A percentile compares a stretch with the other conserved stretches of the same genome.
Conservation (phyloP, 2,113 vertebrate species). For the Pleuronectes platessa region DNA sequence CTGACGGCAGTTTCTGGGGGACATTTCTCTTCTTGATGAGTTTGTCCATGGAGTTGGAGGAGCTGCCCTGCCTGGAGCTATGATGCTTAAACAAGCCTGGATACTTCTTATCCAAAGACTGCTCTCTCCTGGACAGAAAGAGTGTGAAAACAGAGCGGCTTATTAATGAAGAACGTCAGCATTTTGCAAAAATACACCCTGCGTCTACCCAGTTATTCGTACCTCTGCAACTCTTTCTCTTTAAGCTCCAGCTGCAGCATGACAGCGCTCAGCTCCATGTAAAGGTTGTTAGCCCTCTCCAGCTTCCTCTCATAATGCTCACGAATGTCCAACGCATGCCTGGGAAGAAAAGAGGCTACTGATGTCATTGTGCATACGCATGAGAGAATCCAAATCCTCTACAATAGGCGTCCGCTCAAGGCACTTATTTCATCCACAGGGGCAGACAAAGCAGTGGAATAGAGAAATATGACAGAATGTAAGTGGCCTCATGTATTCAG, state of each 20-base stretch:
- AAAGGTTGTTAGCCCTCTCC: constrained; percentile 96
- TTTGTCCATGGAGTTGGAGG: constrained; percentile 94
- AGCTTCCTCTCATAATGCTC: constrained; percentile 98
- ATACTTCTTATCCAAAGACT: constrained; percentile 94
- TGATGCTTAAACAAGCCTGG: constrained; percentile 93
- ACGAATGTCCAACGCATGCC: constrained; percentile 95
- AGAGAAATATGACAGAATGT: constrained; percentile 19
- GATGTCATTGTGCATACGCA: constrained; percentile 51
- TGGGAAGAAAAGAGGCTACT: constrained; percentile 66
- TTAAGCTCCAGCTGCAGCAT: constrained; percentile 98
- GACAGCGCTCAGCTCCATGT: constrained; percentile 97
- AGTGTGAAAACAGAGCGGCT: neutral
- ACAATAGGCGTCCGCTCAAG: constrained; percentile 40
- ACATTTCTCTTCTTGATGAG: constrained; percentile 97
- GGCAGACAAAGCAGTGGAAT: constrained; percentile 33
- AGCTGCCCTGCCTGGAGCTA: constrained; percentile 85
- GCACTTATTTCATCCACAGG: constrained; percentile 22
- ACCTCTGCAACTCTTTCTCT: constrained; percentile 94
- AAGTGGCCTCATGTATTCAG: neutral
- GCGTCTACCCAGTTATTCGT: constrained; percentile 1
- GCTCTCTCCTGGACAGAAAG: constrained; percentile 86
- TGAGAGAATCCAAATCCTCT: constrained; percentile 50
- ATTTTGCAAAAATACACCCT: neutral
- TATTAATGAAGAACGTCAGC: neutral
- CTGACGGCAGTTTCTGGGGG: constrained; percentile 93